Conservation (phyloP, 2,797 vertebrate genomes). For the Sebastiscus tertius region DNA sequence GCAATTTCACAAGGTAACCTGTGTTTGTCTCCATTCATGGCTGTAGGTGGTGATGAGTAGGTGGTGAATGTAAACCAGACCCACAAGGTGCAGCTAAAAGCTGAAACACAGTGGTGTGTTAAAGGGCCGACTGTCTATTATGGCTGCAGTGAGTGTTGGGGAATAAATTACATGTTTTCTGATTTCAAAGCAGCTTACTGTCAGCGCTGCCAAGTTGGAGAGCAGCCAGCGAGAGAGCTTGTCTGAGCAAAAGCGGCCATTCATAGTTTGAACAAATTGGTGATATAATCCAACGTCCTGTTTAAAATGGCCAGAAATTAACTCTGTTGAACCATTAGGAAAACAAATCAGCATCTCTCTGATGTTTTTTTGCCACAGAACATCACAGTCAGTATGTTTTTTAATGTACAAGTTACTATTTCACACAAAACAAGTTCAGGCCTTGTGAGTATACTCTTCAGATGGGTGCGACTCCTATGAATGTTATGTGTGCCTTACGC, state of each 20-base stretch:
- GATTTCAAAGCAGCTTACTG: slow-evolving; percentile 72
- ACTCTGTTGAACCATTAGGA: background rate
- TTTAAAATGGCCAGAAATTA: slow-evolving; percentile 26
- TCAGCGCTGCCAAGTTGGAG: slow-evolving; percentile 64
- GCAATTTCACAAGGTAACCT: slow-evolving; percentile 3
- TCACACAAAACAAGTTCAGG: background rate
- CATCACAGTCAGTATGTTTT: background rate
- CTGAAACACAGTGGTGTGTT: slow-evolving; percentile 27
- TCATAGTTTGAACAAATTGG: slow-evolving; percentile 62
- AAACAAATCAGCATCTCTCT: background rate
- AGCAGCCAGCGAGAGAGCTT: slow-evolving; percentile 47
- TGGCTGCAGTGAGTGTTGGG: slow-evolving; percentile 28
- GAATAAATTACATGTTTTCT: slow-evolving; percentile 71
- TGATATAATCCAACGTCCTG: slow-evolving; percentile 48
- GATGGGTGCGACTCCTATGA: background rate
- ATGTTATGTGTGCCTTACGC: background rate
- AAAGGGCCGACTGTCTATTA: slow-evolving; percentile 35
- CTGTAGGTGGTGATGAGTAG: slow-evolving; percentile 16
- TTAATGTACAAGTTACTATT: background rate
- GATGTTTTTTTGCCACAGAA: background rate
- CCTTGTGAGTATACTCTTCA: background rate
- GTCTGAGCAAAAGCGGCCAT: slow-evolving; percentile 48
- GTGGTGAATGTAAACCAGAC: slow-evolving; percentile 17
- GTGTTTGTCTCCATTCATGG: background rate
- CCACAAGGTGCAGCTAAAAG: background rate